Evolutionary conservation across 2,113 vertebrate species (phyloP).

Genomic region (Tamias sibiricus): DNA sequence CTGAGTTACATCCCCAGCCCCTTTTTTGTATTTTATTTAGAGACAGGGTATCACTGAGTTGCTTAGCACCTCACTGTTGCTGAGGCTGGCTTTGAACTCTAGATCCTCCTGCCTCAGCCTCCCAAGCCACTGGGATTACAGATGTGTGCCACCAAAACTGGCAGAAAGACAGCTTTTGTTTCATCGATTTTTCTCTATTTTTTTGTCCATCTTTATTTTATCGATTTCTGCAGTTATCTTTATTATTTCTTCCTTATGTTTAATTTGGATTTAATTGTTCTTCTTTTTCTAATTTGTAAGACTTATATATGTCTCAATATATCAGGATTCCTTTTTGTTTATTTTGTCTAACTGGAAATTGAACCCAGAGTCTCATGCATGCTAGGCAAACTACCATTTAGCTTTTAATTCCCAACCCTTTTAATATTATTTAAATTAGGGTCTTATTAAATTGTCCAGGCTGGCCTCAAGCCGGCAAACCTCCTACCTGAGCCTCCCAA

Average conservation of each 20-base stretch:
- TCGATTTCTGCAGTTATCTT: background rate
- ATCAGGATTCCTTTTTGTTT: background rate
- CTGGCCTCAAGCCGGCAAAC: background rate
- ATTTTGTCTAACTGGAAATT: background rate
- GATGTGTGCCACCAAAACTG: too few relatives aligned
- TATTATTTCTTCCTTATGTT: background rate
- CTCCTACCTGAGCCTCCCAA: background rate
- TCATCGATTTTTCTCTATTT: background rate
- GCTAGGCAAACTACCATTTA: background rate
- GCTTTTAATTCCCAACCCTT: background rate
- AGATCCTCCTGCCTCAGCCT: too few relatives aligned
- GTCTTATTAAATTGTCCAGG: background rate
- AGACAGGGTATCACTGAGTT: too few relatives aligned
- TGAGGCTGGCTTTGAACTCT: too few relatives aligned
- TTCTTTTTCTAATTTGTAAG: conserved; percentile 32
- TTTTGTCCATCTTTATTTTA: background rate
- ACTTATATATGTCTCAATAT: background rate
- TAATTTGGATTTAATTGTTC: background rate
- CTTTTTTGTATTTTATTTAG: too few relatives aligned
- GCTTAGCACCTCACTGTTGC: too few relatives aligned
- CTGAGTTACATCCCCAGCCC: too few relatives aligned
- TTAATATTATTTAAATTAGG: background rate
- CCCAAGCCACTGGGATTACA: too few relatives aligned
- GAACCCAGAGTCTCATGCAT: background rate
- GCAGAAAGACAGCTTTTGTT: conserved; percentile 7